These are phyloP conservation scores for Zaprionus vittiger DNA, from an alignment of 1,140 invertebrate genomes.

Conservation along the genomic window DNA sequence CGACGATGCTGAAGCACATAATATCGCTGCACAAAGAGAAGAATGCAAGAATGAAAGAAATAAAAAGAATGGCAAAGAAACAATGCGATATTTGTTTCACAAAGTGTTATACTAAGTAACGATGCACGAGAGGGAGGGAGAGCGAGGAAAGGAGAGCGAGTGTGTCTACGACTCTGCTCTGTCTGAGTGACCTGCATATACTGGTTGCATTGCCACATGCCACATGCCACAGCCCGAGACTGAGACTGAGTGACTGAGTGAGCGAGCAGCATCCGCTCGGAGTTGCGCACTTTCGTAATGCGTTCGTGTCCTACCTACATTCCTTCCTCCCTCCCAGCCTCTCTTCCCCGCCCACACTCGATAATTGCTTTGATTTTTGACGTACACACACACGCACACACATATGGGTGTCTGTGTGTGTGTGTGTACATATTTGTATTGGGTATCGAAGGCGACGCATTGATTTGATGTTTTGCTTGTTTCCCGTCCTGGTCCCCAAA, in stretches of 20 bases:
- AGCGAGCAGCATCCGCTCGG: constrained; percentile 4
- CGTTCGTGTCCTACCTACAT: neutral
- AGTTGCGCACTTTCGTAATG: constrained; percentile 6
- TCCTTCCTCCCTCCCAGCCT: neutral
- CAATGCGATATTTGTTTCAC: neutral
- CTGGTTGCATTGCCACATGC: neutral
- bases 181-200: neutral
- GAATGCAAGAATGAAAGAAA: neutral
- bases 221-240: too few relatives aligned
- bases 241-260: too few relatives aligned
- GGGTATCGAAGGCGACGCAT: constrained; percentile 1
- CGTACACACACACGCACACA: neutral
- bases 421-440: constrained; percentile 4
- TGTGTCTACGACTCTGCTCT: too few relatives aligned
- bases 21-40: constrained; percentile 11
- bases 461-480: constrained; percentile 1
- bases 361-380: constrained; percentile 11
- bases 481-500: neutral
- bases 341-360: neutral
- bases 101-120: neutral
- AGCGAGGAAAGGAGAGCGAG: neutral
- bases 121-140: neutral
- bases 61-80: neutral
- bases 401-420: neutral
- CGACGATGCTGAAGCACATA: constrained; percentile 23